These are phyloP conservation scores for Megalurothrips usitatus DNA, from an alignment of 2,888 invertebrate species.

Conservation along the genomic window DNA sequence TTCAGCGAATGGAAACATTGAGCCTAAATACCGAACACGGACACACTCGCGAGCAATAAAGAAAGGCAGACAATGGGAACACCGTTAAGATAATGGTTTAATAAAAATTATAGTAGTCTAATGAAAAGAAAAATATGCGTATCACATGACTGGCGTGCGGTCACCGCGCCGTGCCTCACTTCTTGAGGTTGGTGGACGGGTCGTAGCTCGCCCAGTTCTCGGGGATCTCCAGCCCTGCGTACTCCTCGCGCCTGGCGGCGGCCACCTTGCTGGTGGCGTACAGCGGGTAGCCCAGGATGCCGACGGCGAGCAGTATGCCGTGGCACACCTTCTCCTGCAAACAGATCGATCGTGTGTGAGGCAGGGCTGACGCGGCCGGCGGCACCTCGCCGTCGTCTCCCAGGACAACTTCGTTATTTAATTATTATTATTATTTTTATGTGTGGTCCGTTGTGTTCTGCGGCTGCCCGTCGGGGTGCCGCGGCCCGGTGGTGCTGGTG, in stretches of 20 bases:
- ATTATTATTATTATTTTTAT: no score
- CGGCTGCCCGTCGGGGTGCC: no score
- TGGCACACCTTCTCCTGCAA: background rate
- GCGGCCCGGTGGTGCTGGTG: no score
- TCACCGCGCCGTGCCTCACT: background rate
- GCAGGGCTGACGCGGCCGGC: no score
- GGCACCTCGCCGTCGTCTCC: no score
- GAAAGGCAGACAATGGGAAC: background rate
- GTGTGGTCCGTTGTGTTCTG: no score
- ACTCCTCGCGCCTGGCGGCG: background rate
- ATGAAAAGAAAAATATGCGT: background rate
- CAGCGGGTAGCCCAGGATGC: background rate
- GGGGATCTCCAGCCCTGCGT: background rate
- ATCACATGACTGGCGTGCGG: background rate
- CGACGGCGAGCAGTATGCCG: background rate
- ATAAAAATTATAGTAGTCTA: constrained; percentile 10
- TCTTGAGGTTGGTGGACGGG: background rate
- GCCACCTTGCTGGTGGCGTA: background rate
- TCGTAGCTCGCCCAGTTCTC: background rate
- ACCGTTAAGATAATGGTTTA: background rate
- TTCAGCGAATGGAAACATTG: background rate
- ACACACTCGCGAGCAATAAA: background rate
- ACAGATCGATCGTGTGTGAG: no score
- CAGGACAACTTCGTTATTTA: no score
- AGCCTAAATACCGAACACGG: background rate